These are phyloP conservation scores for Strigamia transsilvanica DNA, from an alignment of 2,888 invertebrate species.

Conservation along the genomic window DNA sequence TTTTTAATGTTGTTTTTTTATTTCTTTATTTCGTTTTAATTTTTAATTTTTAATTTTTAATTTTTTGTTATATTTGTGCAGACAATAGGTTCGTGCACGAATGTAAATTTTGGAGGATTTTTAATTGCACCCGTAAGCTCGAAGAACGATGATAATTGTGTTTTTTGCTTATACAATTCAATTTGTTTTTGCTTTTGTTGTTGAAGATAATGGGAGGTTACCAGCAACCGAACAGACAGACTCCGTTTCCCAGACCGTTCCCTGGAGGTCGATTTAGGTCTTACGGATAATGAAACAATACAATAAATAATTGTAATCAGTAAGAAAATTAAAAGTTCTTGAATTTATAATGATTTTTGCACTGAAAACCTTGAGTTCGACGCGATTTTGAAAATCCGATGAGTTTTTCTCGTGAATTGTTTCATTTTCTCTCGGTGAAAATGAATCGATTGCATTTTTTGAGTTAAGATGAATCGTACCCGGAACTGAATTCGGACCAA, in stretches of 20 bases:
- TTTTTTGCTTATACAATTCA: background rate
- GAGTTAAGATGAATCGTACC: background rate
- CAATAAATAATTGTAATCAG: too few species aligned
- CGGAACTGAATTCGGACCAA: constrained; percentile 15
- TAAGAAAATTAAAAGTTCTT: too few species aligned
- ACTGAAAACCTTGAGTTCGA: too few species aligned
- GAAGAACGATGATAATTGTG: background rate
- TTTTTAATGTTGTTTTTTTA: background rate
- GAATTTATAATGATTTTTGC: too few species aligned
- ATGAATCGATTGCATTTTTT: too few species aligned
- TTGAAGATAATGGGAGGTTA: constrained; percentile 33
- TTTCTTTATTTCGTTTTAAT: background rate
- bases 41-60: background rate
- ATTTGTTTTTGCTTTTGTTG: background rate
- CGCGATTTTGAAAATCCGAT: too few species aligned
- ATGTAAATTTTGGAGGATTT: constrained; percentile 20
- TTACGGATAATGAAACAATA: background rate
- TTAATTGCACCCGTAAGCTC: background rate
- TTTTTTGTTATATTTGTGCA: background rate
- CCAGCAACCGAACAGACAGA: background rate
- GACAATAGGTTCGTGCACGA: background rate
- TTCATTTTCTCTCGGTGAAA: too few species aligned
- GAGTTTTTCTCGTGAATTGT: too few species aligned
- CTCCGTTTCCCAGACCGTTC: background rate
- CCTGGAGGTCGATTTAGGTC: background rate